A percentile compares a stretch with the other conserved stretches of the same genome.
Conservation (phyloP, 2,113 vertebrate species). For the Engraulis encrasicolus region DNA sequence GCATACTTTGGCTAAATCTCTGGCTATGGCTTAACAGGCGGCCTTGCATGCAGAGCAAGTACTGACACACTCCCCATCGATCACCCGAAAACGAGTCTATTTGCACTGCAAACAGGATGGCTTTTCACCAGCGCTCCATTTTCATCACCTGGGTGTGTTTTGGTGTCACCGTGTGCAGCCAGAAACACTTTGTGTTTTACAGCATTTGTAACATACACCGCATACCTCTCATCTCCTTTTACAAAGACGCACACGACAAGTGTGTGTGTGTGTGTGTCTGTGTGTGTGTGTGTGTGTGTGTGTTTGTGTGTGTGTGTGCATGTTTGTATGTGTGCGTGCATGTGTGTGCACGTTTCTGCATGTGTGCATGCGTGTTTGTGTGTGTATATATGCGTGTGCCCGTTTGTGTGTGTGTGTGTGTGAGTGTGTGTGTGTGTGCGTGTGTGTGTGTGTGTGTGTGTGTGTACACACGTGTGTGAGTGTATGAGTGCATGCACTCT, state of each 20-base stretch:
- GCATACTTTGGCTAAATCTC: background rate
- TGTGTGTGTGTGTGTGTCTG: slow-evolving; percentile 25
- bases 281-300: slow-evolving; percentile 12
- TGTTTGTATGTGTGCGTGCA: background rate
- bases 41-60: background rate
- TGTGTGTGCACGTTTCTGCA: too few relatives aligned
- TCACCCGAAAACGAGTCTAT: background rate
- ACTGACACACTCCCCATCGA: background rate
- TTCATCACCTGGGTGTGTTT: background rate
- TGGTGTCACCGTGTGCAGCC: background rate
- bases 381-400: too few relatives aligned
- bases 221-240: background rate
- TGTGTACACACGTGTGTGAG: background rate
- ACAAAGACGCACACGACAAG: background rate
- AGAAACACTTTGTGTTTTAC: background rate
- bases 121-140: background rate
- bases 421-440: background rate
- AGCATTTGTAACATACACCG: background rate
- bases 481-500: background rate
- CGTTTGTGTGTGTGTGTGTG: too few relatives aligned
- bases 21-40: background rate
- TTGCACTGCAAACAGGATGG: background rate
- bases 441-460: background rate
- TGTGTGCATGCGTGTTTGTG: too few relatives aligned
- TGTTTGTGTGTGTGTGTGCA: background rate